Percentiles rank a stretch among this genome's conserved stretches.
These are phyloP conservation scores for Trilocha varians DNA, from an alignment of 2,888 invertebrate species.

Conservation along the genomic window DNA sequence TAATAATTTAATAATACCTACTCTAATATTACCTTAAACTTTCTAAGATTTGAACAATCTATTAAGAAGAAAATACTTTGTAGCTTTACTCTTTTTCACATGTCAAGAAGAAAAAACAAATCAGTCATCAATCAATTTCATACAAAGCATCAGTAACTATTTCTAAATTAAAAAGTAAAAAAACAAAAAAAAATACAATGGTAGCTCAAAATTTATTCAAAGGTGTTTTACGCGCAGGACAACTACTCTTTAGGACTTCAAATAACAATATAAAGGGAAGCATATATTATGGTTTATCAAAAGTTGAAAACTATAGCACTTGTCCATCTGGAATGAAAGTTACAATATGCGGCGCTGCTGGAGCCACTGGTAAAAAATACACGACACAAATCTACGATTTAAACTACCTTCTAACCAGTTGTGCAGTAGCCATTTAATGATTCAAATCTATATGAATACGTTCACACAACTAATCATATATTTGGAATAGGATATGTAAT, in stretches of 20 bases:
- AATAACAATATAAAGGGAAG: neutral
- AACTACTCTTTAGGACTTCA: slow-evolving; percentile 6
- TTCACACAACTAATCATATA: too few species aligned
- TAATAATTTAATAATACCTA: too few species aligned
- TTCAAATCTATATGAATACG: too few species aligned
- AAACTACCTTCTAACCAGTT: neutral
- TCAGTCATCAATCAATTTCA: slow-evolving; percentile 4
- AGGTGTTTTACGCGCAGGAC: slow-evolving; percentile 11
- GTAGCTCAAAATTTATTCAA: slow-evolving; percentile 12
- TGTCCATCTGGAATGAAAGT: slow-evolving; percentile 65
- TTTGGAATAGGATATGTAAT: too few species aligned
- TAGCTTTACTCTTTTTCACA: too few species aligned
- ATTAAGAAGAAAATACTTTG: too few species aligned
- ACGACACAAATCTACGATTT: neutral
- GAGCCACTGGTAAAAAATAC: slow-evolving; percentile 49
- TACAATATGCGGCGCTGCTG: slow-evolving; percentile 69
- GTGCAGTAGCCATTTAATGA: too few species aligned
- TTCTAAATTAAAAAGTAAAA: neutral
- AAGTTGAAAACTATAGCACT: slow-evolving; percentile 25
- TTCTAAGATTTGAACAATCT: too few species aligned
- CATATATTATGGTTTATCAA: neutral
- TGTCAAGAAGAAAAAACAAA: neutral
- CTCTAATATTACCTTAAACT: too few species aligned
- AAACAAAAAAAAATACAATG: slow-evolving; percentile 19
- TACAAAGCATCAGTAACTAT: neutral